Conservation (phyloP, 2,888 invertebrate species). For the Mayetiola destructor region DNA sequence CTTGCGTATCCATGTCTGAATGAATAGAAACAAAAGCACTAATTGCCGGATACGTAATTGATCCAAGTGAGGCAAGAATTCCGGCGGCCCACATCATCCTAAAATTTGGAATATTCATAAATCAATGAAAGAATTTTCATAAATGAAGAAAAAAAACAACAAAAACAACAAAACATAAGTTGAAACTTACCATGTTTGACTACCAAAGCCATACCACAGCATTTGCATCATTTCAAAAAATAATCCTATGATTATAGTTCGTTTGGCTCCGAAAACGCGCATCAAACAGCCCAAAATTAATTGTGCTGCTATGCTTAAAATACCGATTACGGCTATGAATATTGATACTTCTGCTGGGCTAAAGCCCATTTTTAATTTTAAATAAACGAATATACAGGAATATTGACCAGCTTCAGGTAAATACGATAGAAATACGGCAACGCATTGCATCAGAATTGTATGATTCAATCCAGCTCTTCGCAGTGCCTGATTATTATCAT, state of each 20-base stretch:
- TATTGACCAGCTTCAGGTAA: conserved; percentile 97
- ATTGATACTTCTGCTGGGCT: conserved; percentile 88
- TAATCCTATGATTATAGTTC: conserved; percentile 93
- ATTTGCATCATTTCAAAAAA: conserved; percentile 93
- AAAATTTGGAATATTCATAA: conserved; percentile 18
- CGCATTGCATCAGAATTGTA: conserved; percentile 90
- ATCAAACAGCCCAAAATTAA: conserved; percentile 71
- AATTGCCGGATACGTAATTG: conserved; percentile 96
- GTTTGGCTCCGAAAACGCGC: conserved; percentile 80
- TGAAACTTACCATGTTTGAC: conserved; percentile 65
- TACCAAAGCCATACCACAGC: conserved; percentile 94
- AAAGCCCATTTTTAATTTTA: conserved; percentile 95
- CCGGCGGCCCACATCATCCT: conserved; percentile 99
- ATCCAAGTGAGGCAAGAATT: conserved; percentile 85
- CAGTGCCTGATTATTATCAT: conserved; percentile 42
- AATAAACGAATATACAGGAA: conserved; percentile 98
- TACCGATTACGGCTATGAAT: conserved; percentile 93
- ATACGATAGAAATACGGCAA: conserved; percentile 94
- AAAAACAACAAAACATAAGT: not conserved
- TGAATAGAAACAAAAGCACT: conserved; percentile 97
- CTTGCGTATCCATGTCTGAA: conserved; percentile 95
- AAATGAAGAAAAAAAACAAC: conserved; percentile 13
- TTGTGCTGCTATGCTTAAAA: conserved; percentile 91
- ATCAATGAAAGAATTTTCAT: too few relatives aligned
- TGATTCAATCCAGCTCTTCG: conserved; percentile 87